A percentile compares a stretch with the other conserved stretches of the same genome.
These are phyloP conservation scores for Origma solitaria DNA, from an alignment of 2,113 vertebrate genomes.

Conservation along the genomic window DNA sequence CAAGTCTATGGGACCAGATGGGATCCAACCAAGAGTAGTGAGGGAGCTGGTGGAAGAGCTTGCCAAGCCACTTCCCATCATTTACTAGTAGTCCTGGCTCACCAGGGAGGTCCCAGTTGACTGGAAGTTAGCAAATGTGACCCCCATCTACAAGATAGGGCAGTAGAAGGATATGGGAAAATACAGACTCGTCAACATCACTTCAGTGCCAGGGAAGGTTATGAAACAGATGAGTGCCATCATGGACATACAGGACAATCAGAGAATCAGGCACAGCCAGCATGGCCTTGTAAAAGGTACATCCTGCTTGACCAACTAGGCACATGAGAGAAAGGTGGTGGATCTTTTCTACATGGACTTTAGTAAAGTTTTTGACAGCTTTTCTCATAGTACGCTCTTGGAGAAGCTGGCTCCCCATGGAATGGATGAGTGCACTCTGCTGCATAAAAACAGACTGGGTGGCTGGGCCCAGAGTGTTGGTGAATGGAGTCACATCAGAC, in stretches of 20 bases:
- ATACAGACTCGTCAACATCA: not conserved
- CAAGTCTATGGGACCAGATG: not conserved
- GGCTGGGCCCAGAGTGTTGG: accelerated
- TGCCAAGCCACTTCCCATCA: not conserved
- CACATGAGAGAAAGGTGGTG: not conserved
- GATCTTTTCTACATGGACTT: not conserved
- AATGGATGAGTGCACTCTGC: too few relatives aligned
- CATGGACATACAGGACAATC: not conserved
- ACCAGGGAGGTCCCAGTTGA: not conserved
- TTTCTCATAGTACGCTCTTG: not conserved
- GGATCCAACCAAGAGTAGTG: too few relatives aligned
- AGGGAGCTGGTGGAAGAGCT: not conserved
- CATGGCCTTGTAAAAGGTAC: not conserved
- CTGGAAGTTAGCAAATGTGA: not conserved
- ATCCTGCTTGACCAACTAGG: not conserved
- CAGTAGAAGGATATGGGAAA: not conserved
- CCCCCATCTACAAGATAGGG: not conserved
- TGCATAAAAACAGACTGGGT: not conserved
- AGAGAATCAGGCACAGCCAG: not conserved
- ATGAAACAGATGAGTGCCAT: not conserved
- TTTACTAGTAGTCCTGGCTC: not conserved
- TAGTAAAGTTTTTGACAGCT: not conserved
- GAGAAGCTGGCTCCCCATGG: not conserved
- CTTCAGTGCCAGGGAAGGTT: not conserved
- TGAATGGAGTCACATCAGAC: too few relatives aligned